Evolutionary conservation across 2,888 invertebrate genomes (phyloP).

Genomic region (Camponotus fellah): DNA sequence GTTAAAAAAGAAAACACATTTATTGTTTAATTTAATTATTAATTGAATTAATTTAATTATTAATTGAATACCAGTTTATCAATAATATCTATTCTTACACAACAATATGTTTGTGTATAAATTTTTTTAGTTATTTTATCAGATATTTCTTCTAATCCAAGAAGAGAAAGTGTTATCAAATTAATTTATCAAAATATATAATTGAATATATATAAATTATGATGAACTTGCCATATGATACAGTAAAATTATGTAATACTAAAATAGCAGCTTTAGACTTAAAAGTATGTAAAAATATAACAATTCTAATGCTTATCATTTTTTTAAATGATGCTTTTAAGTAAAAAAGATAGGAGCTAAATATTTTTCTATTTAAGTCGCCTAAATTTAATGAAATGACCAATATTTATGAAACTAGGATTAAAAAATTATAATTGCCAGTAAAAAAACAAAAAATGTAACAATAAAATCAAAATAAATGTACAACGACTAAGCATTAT

Average conservation of each 20-base stretch:
- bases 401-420: constrained; percentile 23
- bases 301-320: constrained; percentile 35
- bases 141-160: constrained; percentile 58
- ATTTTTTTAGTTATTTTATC: constrained; percentile 49
- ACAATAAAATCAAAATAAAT: constrained; percentile 26
- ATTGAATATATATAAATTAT: background rate
- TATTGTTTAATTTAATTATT: constrained; percentile 26
- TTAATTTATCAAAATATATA: constrained; percentile 42
- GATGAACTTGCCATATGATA: constrained; percentile 43
- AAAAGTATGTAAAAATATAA: constrained; percentile 18
- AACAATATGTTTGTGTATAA: constrained; percentile 7
- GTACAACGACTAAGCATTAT: background rate
- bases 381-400: constrained; percentile 22
- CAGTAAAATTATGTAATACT: constrained; percentile 5
- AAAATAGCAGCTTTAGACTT: constrained; percentile 18
- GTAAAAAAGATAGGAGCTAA: constrained; percentile 13
- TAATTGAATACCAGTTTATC: background rate
- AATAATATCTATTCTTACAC: constrained; percentile 6
- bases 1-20: constrained; percentile 58
- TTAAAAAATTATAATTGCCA: background rate
- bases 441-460: constrained; percentile 17
- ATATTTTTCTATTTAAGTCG: constrained; percentile 8
- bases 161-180: constrained; percentile 50
- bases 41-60: constrained; percentile 17
- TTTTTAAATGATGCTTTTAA: constrained; percentile 26